Percentiles rank a stretch among this genome's conserved stretches.
These are phyloP conservation scores for Arbacia lixula DNA, from an alignment of 53 echinoderm and acorn worm genomes.

Conservation along the genomic window DNA sequence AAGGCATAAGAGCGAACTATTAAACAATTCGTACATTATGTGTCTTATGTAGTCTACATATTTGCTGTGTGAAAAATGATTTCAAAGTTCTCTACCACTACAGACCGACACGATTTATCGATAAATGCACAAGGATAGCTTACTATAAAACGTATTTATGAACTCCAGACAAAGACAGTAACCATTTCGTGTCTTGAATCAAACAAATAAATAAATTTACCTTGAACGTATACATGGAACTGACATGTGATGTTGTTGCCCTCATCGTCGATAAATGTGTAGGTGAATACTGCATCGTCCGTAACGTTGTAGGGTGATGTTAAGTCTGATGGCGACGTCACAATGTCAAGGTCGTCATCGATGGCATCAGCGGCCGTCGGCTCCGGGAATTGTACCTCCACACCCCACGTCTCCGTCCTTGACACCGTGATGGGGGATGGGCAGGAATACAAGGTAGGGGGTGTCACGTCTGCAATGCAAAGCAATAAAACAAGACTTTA, in stretches of 20 bases:
- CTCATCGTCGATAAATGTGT: slow-evolving; percentile 58
- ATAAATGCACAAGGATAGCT: no score
- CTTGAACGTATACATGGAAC: slow-evolving; percentile 49
- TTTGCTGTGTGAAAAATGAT: no score
- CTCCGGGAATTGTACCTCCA: slow-evolving; percentile 33
- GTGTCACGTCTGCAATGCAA: slow-evolving; percentile 31
- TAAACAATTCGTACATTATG: no score
- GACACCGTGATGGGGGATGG: slow-evolving; percentile 59
- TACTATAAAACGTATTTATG: no score
- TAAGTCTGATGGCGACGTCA: slow-evolving; percentile 57
- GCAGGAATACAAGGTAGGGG: slow-evolving; percentile 63
- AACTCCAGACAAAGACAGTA: no score
- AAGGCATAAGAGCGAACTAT: no score
- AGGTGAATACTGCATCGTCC: slow-evolving; percentile 37
- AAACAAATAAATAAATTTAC: no score
- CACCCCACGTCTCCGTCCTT: not conserved
- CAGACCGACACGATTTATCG: no score
- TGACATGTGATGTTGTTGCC: slow-evolving; percentile 57
- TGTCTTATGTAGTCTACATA: no score
- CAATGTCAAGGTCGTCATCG: slow-evolving; percentile 17
- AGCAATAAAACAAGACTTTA: not conserved
- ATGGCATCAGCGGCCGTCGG: slow-evolving; percentile 60
- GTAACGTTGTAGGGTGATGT: slow-evolving; percentile 61
- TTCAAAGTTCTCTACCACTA: no score
- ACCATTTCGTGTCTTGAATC: no score